phyloP scores from a whole-genome alignment of 2,113 vertebrate genomes.

The Diadophis punctatus region DNA sequence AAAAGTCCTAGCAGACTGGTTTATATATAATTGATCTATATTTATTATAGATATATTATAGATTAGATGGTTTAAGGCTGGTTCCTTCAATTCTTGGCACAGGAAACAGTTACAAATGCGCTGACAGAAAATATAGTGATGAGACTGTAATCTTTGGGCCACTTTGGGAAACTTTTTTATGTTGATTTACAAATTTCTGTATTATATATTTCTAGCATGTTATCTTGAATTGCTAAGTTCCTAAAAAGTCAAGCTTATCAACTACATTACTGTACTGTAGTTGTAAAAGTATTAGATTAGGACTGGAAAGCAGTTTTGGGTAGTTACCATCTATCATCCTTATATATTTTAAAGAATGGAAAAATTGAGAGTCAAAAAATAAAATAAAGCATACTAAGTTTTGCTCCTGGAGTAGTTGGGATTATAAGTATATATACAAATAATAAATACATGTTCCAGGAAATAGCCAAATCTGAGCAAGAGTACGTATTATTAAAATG shows the following conservation, averaged over 20 bases:
- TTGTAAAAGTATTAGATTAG: neutral
- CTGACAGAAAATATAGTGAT: neutral
- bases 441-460: neutral
- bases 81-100: neutral
- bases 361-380: neutral
- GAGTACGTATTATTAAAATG: neutral
- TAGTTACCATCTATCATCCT: neutral
- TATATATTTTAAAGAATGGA: neutral
- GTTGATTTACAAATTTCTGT: neutral
- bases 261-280: neutral
- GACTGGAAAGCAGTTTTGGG: neutral
- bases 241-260: neutral
- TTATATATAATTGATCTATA: neutral
- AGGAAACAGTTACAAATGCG: neutral
- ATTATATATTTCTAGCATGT: neutral
- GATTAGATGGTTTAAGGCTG: neutral
- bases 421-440: neutral
- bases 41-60: neutral
- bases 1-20: neutral
- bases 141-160: neutral
- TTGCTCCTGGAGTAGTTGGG: neutral
- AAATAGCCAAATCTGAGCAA: neutral
- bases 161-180: neutral
- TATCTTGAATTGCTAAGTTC: neutral
- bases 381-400: neutral